Base-by-base conservation (phyloP, 2,113 vertebrate genomes). In the Oxygymnocypris stewartii region DNA sequence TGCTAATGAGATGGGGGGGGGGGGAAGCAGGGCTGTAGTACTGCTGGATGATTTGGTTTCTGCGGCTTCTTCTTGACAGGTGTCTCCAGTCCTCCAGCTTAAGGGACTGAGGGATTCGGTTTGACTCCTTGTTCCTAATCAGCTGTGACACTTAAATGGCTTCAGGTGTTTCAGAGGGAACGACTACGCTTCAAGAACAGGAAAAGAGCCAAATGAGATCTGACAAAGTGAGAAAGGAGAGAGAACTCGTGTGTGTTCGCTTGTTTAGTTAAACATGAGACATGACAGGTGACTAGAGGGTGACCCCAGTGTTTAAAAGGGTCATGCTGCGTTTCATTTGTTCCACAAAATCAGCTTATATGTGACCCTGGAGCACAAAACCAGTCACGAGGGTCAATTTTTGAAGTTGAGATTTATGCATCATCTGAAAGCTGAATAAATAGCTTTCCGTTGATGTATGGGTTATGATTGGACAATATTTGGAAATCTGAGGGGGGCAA, bases 221-320 rank as follows among this genome's bases (percentile, higher is more conserved):
- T 57, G 76, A 79, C 76, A 79, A 79, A 57, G 76, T 79, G 49
- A 35, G 76, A 79, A 79, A 79, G 47, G 16, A 57, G 37, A 79
- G 49, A 35, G 49, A 10, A 57, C 49, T 20, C 16, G 2, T 79
- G 44, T 37, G 76, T 79, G 76, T 79, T 79, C 37, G 4, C 76
- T 79, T 79, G 76, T 79, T 57, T 79, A 79, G 76, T 54, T 79
- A 35, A 57, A 57, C 49, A 57, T 31, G 35, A 79, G 25, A 79
- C 76, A 57, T 57, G 76, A 54, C 76, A 57, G 76, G 31, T 8
- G 18, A 35, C 28, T 79, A 79, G 18, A 57, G 76, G 28, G 31
- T 35, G 8, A 57, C 51, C 51, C 6, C 6, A 25, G 61, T 25
- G n/a, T 25, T 63, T 63, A 63, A 63, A 25, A 3, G n/a, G 73